These are phyloP conservation scores for Thunnus thynnus DNA, from an alignment of 2,113 vertebrate genomes.

Conservation along the genomic window DNA sequence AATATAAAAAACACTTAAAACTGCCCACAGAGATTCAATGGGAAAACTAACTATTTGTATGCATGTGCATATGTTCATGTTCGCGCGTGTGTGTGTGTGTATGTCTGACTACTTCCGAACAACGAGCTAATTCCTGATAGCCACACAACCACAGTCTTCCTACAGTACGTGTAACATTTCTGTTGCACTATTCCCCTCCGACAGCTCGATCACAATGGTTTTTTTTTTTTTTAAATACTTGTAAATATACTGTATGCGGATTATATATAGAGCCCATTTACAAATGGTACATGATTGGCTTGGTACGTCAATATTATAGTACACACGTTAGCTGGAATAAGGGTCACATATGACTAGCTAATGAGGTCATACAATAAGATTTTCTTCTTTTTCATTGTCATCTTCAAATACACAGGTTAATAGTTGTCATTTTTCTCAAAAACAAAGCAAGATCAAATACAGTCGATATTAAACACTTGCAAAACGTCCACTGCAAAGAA, in stretches of 20 bases:
- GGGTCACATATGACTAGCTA: constrained; percentile 66
- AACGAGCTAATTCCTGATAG: constrained; percentile 47
- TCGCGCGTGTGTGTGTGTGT: neutral
- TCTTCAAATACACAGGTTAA: constrained; percentile 79
- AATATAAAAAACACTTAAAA: constrained; percentile 70
- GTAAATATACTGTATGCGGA: constrained; percentile 73
- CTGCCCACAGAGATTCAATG: constrained; percentile 72
- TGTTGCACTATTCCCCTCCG: constrained; percentile 38
- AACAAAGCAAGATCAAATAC: constrained; percentile 63
- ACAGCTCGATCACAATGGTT: constrained; percentile 24
- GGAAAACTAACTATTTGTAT: constrained; percentile 53
- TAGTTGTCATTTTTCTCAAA: constrained; percentile 60
- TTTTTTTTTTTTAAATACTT: constrained; percentile 71
- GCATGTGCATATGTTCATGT: constrained; percentile 10
- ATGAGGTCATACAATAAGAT: constrained; percentile 68
- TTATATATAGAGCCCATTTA: constrained; percentile 80
- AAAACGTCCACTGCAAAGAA: constrained; percentile 77
- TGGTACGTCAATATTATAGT: constrained; percentile 75
- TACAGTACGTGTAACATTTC: constrained; percentile 41
- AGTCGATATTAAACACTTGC: constrained; percentile 73
- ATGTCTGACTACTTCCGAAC: constrained; percentile 42
- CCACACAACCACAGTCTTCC: constrained; percentile 36
- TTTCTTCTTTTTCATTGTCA: constrained; percentile 54
- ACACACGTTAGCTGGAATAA: constrained; percentile 77
- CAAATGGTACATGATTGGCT: constrained; percentile 74